Evolutionary conservation across 2,797 vertebrate genomes (phyloP), one percentile per base, ranked within the genome.

Genomic region (Sebastes hopkinsi): DNA sequence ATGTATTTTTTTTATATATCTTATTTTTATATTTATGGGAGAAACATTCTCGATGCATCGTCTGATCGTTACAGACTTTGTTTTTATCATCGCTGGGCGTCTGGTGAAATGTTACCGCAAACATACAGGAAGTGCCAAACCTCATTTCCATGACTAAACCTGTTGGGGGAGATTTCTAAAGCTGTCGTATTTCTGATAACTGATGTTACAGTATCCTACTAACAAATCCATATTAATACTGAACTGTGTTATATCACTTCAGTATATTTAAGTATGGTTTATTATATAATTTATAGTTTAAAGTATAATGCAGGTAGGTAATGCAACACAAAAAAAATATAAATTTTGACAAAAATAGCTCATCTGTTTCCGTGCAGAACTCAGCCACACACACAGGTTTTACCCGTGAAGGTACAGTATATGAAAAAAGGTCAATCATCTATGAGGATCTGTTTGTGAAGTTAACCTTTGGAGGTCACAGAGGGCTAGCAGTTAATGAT

Each of bases 211-310:
- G 18, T 23, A 32, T 52, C 18, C 14, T 6, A n/a, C 9, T 2
- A 14, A 36, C 30, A 4, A 2, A 30, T 61, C 1, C 10, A 20
- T 64, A 12, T 32, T 6, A n/a, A 52, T 3, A 20, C 23, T 23
- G 1, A 25, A 16, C 29, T 20, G 4, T 46, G 0, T 29, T 29
- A 29, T 0, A 2, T 29, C 13, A 16, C 18, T 12, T 16, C 1
- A n/a, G n/a, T 29, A 36, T 46, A 25, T 67, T 16, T 29, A 18
- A 20, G 1, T 29, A 2, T 13, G 23, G 3, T 76, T 52, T 11
- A 16, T 67, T 36, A 22, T 6, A 7, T 14, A 1, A 14, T 30
- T 16, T 42, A 13, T 27, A 3, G 8, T 30, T 46, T 65, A n/a
- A 16, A 34, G 50, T 42, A 11, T 16, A 1, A 7, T 11, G 3